A percentile compares a stretch with the other conserved stretches of the same genome.
These are phyloP conservation scores for Sebastolobus altivelis DNA, from an alignment of 2,797 vertebrate genomes.

Conservation along the genomic window DNA sequence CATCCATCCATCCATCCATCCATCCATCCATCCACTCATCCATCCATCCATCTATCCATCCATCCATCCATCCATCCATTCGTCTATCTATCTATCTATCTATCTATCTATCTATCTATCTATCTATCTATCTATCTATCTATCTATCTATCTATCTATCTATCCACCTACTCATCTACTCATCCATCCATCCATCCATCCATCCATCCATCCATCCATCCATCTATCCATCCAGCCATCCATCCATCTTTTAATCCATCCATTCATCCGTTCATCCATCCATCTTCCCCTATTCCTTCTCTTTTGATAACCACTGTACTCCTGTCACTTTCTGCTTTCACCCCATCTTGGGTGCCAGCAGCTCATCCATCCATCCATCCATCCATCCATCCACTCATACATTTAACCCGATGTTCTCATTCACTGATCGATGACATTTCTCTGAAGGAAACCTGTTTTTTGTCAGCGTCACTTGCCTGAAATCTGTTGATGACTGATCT, in stretches of 20 bases:
- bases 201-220: too few relatives aligned
- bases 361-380: background rate
- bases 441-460: background rate
- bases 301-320: background rate
- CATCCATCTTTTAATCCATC: too few relatives aligned
- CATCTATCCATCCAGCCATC: too few relatives aligned
- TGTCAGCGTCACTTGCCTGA: background rate
- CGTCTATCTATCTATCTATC: background rate
- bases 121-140: background rate
- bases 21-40: background rate
- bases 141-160: background rate
- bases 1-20: background rate
- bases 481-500: background rate
- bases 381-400: background rate
- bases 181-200: too few relatives aligned
- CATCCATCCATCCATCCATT: background rate
- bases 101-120: background rate
- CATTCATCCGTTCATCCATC: too few relatives aligned
- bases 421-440: background rate
- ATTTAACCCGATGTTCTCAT: background rate
- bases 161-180: background rate
- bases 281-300: background rate
- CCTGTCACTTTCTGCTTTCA: background rate
- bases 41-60: background rate
- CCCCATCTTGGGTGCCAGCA: background rate